Evolutionary conservation across 2,113 vertebrate genomes (phyloP).

Genomic region (Cariama cristata): DNA sequence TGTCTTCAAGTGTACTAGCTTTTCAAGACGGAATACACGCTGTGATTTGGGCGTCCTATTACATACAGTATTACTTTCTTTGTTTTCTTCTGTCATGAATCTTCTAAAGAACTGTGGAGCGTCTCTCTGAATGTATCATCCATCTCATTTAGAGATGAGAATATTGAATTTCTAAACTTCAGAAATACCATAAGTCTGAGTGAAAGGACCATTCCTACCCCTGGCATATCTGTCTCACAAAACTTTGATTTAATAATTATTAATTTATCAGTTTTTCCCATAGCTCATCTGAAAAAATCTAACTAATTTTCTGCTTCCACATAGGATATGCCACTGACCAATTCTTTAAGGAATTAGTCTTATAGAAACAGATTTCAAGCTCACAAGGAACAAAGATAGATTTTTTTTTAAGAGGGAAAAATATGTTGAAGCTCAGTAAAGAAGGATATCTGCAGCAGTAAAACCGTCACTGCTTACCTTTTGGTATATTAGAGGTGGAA

Average conservation of each 20-base stretch:
- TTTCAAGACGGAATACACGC: background rate
- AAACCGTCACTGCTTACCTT: background rate
- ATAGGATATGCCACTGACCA: background rate
- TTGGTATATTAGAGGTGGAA: background rate
- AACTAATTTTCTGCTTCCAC: background rate
- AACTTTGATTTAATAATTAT: background rate
- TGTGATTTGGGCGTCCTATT: background rate
- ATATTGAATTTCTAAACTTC: background rate
- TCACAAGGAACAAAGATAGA: background rate
- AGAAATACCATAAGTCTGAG: background rate
- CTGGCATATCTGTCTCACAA: background rate
- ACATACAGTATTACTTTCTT: background rate
- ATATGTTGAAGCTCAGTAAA: background rate
- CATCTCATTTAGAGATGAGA: background rate
- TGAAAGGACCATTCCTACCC: background rate
- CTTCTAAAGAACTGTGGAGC: background rate
- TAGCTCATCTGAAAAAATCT: background rate
- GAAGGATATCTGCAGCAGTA: background rate
- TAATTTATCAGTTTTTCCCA: background rate
- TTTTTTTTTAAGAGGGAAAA: background rate
- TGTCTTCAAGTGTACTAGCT: background rate
- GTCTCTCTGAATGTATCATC: background rate
- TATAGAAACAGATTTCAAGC: background rate
- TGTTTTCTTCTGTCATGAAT: background rate
- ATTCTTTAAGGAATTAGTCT: background rate